Conservation (phyloP, 2,113 vertebrate species). For the Synodontis membranacea region DNA sequence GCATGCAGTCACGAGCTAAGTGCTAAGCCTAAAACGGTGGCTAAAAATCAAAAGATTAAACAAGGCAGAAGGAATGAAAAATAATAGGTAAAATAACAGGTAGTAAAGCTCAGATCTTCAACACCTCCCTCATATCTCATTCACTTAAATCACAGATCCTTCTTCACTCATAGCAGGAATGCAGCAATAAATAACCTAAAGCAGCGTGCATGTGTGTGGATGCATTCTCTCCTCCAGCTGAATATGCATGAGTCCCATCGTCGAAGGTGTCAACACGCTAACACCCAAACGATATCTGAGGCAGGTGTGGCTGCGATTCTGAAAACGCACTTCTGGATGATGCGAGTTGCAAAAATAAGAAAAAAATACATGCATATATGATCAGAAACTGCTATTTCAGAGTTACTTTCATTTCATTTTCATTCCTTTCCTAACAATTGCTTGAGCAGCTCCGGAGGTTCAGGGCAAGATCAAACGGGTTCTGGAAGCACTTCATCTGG, state of each 20-base stretch:
- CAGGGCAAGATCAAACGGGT: conserved; percentile 41
- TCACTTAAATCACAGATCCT: background rate
- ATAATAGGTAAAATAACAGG: background rate
- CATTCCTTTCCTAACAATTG: background rate
- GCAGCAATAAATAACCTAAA: conserved; percentile 8
- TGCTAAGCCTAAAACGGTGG: background rate
- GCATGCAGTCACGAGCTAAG: conserved; percentile 3
- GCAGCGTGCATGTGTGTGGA: background rate
- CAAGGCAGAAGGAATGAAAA: background rate
- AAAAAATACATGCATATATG: background rate
- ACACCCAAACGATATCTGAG: background rate
- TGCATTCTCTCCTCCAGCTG: background rate
- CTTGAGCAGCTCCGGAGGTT: background rate
- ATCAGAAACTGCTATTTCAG: background rate
- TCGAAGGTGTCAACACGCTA: conserved; percentile 13
- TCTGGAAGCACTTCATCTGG: conserved; percentile 33
- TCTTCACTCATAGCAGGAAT: background rate
- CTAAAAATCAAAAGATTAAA: conserved; percentile 14
- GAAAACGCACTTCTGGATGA: conserved; percentile 7
- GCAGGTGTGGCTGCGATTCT: conserved; percentile 16
- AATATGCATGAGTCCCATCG: conserved; percentile 40
- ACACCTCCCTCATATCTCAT: background rate
- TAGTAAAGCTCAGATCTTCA: background rate
- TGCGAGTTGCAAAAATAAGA: conserved; percentile 4
- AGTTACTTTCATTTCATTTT: background rate